A percentile compares a stretch with the other conserved stretches of the same genome.
Evolutionary conservation across 2,113 vertebrate genomes (phyloP).

Genomic region (Nipponia nippon): DNA sequence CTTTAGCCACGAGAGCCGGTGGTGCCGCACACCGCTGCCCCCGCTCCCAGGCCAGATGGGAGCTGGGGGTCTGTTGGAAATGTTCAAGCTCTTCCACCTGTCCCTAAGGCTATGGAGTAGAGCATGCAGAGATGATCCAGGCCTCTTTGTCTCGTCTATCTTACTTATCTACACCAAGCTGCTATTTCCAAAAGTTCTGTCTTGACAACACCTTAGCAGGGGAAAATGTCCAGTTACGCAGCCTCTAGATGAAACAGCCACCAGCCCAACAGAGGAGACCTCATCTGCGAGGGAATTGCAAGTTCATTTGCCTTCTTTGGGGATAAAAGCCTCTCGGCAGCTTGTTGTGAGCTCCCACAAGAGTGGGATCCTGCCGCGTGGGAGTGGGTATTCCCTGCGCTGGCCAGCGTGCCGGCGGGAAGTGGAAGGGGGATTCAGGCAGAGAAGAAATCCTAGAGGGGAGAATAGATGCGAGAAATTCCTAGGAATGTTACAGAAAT

Average conservation of each 20-base stretch:
- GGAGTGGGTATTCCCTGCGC: neutral
- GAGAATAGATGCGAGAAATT: conserved; percentile 34
- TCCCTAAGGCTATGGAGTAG: neutral
- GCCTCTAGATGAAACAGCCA: neutral
- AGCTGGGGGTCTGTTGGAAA: neutral
- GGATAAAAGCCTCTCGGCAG: neutral
- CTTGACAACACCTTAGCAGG: neutral
- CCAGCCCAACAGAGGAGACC: neutral
- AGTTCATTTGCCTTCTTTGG: neutral
- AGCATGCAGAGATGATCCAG: neutral
- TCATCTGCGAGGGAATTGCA: neutral
- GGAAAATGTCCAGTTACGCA: neutral
- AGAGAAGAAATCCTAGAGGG: conserved; percentile 2
- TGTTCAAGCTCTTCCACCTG: neutral
- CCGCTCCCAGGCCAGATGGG: neutral
- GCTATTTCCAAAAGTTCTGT: neutral
- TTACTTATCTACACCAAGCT: neutral
- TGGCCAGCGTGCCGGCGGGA: accelerated
- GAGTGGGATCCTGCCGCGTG: neutral
- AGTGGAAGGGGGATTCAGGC: neutral
- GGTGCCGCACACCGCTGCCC: accelerated
- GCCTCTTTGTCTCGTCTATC: neutral
- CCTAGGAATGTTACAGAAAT: conserved; percentile 56
- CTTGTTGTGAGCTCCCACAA: neutral
- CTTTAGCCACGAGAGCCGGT: neutral